A percentile compares a stretch with the other conserved stretches of the same genome.
These are phyloP conservation scores for Nephrotoma appendiculata DNA, from an alignment of 2,888 invertebrate species.

Conservation along the genomic window DNA sequence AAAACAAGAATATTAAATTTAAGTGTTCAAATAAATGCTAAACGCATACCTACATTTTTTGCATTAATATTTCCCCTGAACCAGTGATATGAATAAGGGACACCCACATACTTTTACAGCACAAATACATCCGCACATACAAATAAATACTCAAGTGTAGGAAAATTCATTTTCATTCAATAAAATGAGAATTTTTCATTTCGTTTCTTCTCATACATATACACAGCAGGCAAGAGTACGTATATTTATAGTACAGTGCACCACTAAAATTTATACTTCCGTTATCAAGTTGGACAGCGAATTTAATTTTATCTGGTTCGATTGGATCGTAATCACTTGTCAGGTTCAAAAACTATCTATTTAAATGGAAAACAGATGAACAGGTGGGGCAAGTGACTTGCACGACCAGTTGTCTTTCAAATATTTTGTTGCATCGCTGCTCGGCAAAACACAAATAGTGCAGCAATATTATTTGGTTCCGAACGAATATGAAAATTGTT, in stretches of 20 bases:
- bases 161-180: neutral
- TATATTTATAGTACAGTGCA: neutral
- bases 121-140: neutral
- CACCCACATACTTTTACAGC: neutral
- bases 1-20: neutral
- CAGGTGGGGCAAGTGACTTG: too few relatives aligned
- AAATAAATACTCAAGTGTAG: neutral
- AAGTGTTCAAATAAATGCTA: neutral
- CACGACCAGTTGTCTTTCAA: too few relatives aligned
- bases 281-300: too few relatives aligned
- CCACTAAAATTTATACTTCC: neutral
- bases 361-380: too few relatives aligned
- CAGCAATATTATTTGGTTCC: too few relatives aligned
- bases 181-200: neutral
- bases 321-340: too few relatives aligned
- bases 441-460: too few relatives aligned
- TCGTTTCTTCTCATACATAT: neutral
- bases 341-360: too few relatives aligned
- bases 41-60: neutral
- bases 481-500: too few relatives aligned
- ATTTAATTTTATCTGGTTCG: too few relatives aligned
- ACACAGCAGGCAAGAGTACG: neutral
- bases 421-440: too few relatives aligned
- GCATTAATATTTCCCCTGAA: neutral
- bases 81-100: neutral